These are phyloP conservation scores for Palythoa grandis DNA, from an alignment of 92 coral and sea anemone species.

Conservation along the genomic window DNA sequence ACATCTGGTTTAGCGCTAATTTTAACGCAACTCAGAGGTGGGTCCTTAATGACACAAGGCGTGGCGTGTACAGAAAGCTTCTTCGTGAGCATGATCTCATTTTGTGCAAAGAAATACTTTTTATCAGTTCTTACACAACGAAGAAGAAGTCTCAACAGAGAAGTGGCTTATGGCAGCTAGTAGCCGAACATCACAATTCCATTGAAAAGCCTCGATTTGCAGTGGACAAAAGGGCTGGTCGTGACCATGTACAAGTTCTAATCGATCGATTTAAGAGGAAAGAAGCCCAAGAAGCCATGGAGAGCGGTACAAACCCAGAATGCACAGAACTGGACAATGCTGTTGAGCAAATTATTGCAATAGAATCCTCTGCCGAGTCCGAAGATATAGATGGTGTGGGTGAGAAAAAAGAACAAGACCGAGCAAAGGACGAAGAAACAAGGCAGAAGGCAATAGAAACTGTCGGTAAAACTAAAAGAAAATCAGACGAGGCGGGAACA, in stretches of 20 bases:
- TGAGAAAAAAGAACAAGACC: conserved; percentile 46
- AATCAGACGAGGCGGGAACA: neutral
- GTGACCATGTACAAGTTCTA: conserved; percentile 48
- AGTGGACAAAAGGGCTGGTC: conserved; percentile 52
- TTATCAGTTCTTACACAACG: conserved; percentile 48
- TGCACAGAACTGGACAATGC: conserved; percentile 27
- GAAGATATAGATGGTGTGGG: conserved; percentile 22
- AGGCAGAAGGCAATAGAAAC: conserved; percentile 49
- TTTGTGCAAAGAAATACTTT: conserved; percentile 47
- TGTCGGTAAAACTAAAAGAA: neutral
- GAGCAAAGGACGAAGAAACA: conserved; percentile 46
- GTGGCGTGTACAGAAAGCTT: too few relatives aligned
- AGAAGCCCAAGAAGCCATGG: conserved; percentile 8
- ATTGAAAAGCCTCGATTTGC: conserved; percentile 30
- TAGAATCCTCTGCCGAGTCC: conserved; percentile 46
- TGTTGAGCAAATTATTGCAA: conserved; percentile 50
- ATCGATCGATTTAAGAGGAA: conserved; percentile 8
- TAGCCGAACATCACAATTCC: conserved; percentile 46
- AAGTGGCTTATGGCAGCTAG: conserved; percentile 54
- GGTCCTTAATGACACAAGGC: too few relatives aligned
- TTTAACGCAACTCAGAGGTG: too few relatives aligned
- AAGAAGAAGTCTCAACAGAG: conserved; percentile 49
- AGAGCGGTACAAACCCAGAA: neutral
- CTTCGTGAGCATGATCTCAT: too few relatives aligned
- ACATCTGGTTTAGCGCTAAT: too few relatives aligned